Conservation (phyloP, 35 echinoderm and acorn worm species). For the Patiria miniata region DNA sequence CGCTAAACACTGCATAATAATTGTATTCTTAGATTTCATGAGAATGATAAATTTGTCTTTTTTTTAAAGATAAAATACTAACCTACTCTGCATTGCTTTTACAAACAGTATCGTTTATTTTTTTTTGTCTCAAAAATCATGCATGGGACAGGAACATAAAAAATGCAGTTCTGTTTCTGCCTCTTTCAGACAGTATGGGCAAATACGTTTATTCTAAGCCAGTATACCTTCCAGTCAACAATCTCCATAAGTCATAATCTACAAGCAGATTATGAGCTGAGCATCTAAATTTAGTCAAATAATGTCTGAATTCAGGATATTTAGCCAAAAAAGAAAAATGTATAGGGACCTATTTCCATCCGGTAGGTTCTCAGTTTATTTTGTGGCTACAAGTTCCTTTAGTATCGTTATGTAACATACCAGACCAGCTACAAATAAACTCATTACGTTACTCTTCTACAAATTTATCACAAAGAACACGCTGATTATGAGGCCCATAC, state of each 20-base stretch:
- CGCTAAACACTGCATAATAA: neutral
- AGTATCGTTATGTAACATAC: neutral
- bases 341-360: neutral
- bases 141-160: neutral
- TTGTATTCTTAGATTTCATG: neutral
- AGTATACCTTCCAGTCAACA: neutral
- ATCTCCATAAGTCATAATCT: neutral
- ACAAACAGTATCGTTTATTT: neutral
- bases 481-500: neutral
- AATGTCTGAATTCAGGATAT: neutral
- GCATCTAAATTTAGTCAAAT: no score
- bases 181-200: no score
- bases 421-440: neutral
- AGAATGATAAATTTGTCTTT: neutral
- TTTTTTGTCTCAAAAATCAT: neutral
- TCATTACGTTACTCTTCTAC: neutral
- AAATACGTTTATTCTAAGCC: neutral
- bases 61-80: neutral
- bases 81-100: no score
- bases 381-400: neutral
- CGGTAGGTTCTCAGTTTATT: neutral
- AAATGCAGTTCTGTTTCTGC: neutral
- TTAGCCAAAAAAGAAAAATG: neutral
- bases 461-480: neutral
- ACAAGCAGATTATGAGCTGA: no score